A percentile compares a stretch with the other conserved stretches of the same genome.
phyloP scores from a whole-genome alignment of 2,888 invertebrate species.

The Drosophila nigricruria region DNA sequence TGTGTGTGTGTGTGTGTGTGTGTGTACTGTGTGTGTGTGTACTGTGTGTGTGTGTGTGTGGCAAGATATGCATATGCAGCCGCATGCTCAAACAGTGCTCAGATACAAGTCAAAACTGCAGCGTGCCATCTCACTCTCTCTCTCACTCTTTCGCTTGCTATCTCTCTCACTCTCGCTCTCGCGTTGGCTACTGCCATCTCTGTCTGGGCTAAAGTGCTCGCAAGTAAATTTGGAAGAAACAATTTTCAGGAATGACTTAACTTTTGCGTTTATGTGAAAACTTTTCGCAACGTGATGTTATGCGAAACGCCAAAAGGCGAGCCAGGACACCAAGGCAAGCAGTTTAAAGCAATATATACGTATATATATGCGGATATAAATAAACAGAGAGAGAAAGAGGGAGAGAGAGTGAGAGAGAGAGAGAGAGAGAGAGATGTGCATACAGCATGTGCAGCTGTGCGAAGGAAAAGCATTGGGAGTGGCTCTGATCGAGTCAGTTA shows the following conservation, averaged over 20 bases:
- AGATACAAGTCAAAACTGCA: conserved; percentile 5
- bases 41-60: background rate
- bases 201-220: conserved; percentile 55
- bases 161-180: background rate
- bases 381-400: background rate
- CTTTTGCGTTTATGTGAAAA: conserved; percentile 80
- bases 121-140: background rate
- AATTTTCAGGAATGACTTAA: conserved; percentile 80
- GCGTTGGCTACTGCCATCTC: background rate
- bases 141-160: background rate
- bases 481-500: conserved; percentile 44
- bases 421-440: background rate
- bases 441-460: background rate
- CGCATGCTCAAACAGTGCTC: conserved; percentile 3
- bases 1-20: background rate
- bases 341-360: conserved; percentile 29
- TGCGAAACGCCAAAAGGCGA: conserved; percentile 45
- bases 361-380: background rate
- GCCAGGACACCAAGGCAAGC: conserved; percentile 29
- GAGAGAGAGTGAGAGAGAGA: background rate
- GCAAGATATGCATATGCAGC: conserved; percentile 4
- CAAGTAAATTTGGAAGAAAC: conserved; percentile 77
- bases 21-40: background rate
- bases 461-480: conserved; percentile 42
- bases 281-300: conserved; percentile 75